phyloP scores from a whole-genome alignment of 2,888 invertebrate species.

The Nebria salina region DNA sequence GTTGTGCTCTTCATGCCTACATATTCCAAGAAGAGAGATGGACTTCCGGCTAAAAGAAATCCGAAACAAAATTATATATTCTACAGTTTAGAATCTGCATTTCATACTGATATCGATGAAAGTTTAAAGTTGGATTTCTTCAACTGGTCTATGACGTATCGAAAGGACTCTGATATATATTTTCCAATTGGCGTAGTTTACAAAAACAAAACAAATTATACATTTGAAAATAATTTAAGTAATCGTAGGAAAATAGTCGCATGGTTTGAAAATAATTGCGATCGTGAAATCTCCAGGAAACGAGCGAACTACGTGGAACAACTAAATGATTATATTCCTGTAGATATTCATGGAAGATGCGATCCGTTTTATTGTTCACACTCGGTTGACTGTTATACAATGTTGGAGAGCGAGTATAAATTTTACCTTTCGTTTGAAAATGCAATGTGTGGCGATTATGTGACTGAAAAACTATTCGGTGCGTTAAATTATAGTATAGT shows the following conservation, averaged over 20 bases:
- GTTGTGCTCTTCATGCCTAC: conserved; percentile 65
- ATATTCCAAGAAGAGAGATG: conserved; percentile 44
- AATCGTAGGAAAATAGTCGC: conserved; percentile 65
- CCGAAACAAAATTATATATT: conserved; percentile 65
- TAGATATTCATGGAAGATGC: conserved; percentile 74
- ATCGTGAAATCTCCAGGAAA: conserved; percentile 53
- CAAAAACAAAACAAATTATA: conserved; percentile 49
- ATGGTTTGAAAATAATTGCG: conserved; percentile 63
- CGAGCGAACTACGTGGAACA: conserved; percentile 62
- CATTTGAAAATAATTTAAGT: conserved; percentile 50
- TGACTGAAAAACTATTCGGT: conserved; percentile 50
- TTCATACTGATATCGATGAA: conserved; percentile 49
- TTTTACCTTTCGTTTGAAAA: conserved; percentile 51
- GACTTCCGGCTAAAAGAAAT: conserved; percentile 58
- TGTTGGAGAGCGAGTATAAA: conserved; percentile 59
- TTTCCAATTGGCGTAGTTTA: conserved; percentile 59
- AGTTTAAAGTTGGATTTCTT: conserved; percentile 61
- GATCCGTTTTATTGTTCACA: conserved; percentile 60
- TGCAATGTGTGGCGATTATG: conserved; percentile 49
- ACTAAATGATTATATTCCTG: conserved; percentile 66
- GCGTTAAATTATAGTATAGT: conserved; percentile 46
- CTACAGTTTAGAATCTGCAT: conserved; percentile 64
- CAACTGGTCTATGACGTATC: conserved; percentile 69
- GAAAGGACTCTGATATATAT: conserved; percentile 60
- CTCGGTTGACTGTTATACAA: conserved; percentile 60